Base-by-base conservation (phyloP, 2,113 vertebrate species). In the Cervus canadensis region DNA sequence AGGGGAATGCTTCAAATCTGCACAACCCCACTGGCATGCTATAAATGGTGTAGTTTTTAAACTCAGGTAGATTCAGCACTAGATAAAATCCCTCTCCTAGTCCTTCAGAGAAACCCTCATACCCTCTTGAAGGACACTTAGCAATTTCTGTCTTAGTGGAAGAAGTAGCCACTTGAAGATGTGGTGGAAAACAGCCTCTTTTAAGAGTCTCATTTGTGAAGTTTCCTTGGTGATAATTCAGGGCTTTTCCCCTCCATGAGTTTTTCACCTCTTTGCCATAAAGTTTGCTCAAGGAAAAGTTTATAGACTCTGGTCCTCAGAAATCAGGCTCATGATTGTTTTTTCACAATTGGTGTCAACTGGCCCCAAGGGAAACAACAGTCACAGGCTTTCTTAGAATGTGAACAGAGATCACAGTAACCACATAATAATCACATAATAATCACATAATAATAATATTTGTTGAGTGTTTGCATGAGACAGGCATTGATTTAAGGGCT, bases 131-230 rank as follows among this genome's bases (percentile, higher is more conserved):
- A 95, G 92, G 95, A 91, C 87, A 89, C 86, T 94, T 50, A 96
- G 36, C 84, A 95, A 94, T 94, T 96, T 98, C 94, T 96, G 74
- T 84, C 52, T 85, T 87, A 96, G 76, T 50, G 84, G 87, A 96
- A 97, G 82, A 95, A 96, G 85, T 74, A 76, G 45, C 85, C 81
- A 87, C 96, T 96, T 88, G 67, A 90, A 76, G 36, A 64, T 82
- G 23, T 82, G 59, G 52, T 87, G 59, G 84, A 96, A 95, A 96
- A 94, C 43, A 92, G 57, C 25, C 54, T 82, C 71, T 95, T 93
- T 94, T 95, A 57, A 96, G 64, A 67, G 26, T 45, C 30, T 74
- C 79, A 57, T 11, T 76, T 84, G 81, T 89, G 81, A 67, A 84
- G 64, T 36, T 96, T 93, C 64, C n/a, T 43, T 60, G 43, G 17